Base-by-base conservation (phyloP, 2,797 vertebrate genomes). In the Artibeus jamaicensis region DNA sequence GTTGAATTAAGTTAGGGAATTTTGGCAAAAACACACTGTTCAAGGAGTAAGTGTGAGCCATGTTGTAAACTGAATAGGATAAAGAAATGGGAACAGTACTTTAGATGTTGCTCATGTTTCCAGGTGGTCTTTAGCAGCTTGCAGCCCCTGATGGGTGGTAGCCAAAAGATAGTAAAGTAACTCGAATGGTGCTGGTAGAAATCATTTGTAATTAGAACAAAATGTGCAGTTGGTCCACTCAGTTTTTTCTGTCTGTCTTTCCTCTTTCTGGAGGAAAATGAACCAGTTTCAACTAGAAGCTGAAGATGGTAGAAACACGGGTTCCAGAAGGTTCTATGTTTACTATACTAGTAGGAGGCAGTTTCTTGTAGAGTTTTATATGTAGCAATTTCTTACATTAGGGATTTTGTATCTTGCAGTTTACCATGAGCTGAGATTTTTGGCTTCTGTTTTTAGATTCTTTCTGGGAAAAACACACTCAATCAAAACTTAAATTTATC, bases 401-500 rank as follows among this genome's bases (percentile, higher is more conserved):
- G 70, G 21, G 39, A 50, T 89, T 95, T 94, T 89, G 22, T 89
- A 8, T 78, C 53, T 91, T 91, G 42, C 29, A 67, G 46, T 91
- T 97, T 90, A 55, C 42, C n/a, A 9, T 55, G 19, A 95, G 53
- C 67, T 91, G 37, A 95, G 71, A 89, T 91, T 93, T 93, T 86
- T 89, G 79, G 32, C 71, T 94, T 91, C 70, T 94, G 32, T 84
- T 96, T 76, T 87, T 90, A 67, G 42, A 93, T 79, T 87, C 68
- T 93, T 93, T 77, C 82, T 96, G 67, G 73, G 46, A 85, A 94
- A 96, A 95, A 76, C 14, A 88, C 34, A 81, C 9, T 74, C 48
- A 70, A 14, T 93, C 34, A 96, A 79, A 94, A 94, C n/a, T 81
- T 89, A 93, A 37, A 77, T 91, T 89, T 81, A 59, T 73, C 91